Base-by-base conservation (phyloP, 2,797 vertebrate genomes). In the Mycteria americana region DNA sequence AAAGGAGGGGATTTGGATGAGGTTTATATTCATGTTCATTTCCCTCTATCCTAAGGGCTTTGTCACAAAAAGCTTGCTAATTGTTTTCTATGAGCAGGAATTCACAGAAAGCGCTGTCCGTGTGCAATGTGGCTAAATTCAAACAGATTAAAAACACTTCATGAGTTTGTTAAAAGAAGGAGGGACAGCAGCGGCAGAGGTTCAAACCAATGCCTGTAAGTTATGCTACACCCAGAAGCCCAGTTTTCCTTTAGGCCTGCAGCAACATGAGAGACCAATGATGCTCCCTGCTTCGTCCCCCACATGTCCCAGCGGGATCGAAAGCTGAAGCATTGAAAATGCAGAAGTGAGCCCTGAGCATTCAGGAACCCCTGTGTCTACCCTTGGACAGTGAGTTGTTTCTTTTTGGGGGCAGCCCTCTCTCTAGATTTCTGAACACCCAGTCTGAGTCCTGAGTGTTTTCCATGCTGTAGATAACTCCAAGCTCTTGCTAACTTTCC, bases 301-400 rank as follows among this genome's bases (percentile, higher is more conserved):
- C 0, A 2, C 31, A 0, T 7, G 11, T 69, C 31, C 30, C 27
- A 43, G 57, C 1, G 2, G 14, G 37, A 73, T 62, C n/a, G 45
- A 68, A 74, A 86, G 18, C 69, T 75, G 53, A 45, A 51, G 69
- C 2, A 0, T 0, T 46, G 39, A 89, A 89, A 50, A 63, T 31
- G 39, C 9, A 11, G 19, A 77, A 75, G 21, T 3, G 31, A 35
- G 18, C 25, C 53, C 65, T 21, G 18, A 85, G 46, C 27, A 24
- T 35, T 63, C 33, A 43, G 25, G 33, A 85, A 45, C 18, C 3
- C 5, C 15, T 10, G 18, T 28, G 41, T 89, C 30, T 45, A 5
- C 15, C 10, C 51, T 59, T 65, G 63, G 37, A 64, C 23, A 45
- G 41, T 11, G 21, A 62, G 43, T 25, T n/a, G 21, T 30, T 57